These are phyloP conservation scores for Polietes domitor DNA, from an alignment of 2,888 invertebrate species.

Conservation along the genomic window DNA sequence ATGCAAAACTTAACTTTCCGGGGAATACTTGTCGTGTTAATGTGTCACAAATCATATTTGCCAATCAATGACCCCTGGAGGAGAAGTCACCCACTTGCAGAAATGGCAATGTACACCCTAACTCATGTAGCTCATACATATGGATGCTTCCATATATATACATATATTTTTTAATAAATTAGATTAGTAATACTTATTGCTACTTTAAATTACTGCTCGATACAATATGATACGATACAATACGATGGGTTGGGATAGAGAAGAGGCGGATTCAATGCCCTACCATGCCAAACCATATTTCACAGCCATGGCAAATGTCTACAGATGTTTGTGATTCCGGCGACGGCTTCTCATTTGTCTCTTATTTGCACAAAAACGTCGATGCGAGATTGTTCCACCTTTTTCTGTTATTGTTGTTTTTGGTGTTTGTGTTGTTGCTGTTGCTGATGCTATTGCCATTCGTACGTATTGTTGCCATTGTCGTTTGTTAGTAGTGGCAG, in stretches of 20 bases:
- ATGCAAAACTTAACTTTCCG: too few relatives aligned
- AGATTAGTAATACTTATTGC: constrained; percentile 46
- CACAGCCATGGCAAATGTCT: constrained; percentile 53
- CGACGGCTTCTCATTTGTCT: constrained; percentile 34
- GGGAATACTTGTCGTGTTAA: not conserved
- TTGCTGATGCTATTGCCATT: too few relatives aligned
- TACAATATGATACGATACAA: constrained; percentile 6
- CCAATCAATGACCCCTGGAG: not conserved
- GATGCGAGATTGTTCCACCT: constrained; percentile 35
- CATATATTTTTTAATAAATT: constrained; percentile 46
- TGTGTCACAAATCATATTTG: not conserved
- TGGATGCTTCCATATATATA: not conserved
- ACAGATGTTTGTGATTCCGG: constrained; percentile 52
- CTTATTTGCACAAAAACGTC: constrained; percentile 42
- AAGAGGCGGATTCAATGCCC: not conserved
- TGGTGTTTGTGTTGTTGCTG: not conserved
- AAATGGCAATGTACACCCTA: not conserved
- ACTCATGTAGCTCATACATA: not conserved
- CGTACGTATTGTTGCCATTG: not conserved
- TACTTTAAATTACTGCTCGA: constrained; percentile 26
- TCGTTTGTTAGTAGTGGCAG: constrained; percentile 40
- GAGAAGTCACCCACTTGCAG: not conserved
- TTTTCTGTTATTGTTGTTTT: constrained; percentile 30
- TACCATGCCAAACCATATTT: not conserved
- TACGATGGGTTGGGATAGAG: not conserved